phyloP scores from a whole-genome alignment of 2,797 vertebrate species.

The Lepidocolaptes lacrymiger region DNA sequence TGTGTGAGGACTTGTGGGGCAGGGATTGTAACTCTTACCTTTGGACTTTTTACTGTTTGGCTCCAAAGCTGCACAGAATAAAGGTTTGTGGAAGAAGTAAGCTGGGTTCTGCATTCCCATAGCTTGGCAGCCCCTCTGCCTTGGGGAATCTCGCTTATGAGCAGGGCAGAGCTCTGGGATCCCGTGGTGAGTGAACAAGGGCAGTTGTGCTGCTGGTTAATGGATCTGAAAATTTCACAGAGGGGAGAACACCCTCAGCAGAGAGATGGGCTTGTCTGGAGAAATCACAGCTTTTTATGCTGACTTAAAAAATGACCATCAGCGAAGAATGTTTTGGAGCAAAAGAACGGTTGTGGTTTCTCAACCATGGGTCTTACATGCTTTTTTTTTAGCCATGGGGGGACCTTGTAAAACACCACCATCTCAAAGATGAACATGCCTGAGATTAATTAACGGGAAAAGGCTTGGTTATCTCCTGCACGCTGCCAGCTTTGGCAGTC shows the following conservation, averaged over 20 bases:
- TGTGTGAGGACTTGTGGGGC: constrained; percentile 18
- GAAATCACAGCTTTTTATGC: neutral
- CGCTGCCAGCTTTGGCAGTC: neutral
- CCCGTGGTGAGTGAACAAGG: neutral
- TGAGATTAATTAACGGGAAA: neutral
- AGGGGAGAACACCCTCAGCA: neutral
- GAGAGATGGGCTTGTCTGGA: neutral
- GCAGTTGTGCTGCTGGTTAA: neutral
- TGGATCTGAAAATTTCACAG: neutral
- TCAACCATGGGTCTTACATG: neutral
- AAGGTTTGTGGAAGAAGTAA: constrained; percentile 60
- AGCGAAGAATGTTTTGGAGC: neutral
- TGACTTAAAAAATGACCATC: neutral
- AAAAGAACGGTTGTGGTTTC: neutral
- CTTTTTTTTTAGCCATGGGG: neutral
- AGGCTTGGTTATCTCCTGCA: neutral
- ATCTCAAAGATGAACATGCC: neutral
- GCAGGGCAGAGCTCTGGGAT: constrained; percentile 20
- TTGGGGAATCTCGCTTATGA: neutral
- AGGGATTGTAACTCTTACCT: constrained; percentile 20
- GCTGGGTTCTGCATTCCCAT: neutral
- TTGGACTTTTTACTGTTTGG: constrained; percentile 42
- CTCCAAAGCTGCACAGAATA: constrained; percentile 44
- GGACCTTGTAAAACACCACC: neutral
- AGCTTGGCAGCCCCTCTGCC: neutral